Conservation (phyloP, 35 echinoderm and acorn worm genomes). For the Acanthaster planci region DNA sequence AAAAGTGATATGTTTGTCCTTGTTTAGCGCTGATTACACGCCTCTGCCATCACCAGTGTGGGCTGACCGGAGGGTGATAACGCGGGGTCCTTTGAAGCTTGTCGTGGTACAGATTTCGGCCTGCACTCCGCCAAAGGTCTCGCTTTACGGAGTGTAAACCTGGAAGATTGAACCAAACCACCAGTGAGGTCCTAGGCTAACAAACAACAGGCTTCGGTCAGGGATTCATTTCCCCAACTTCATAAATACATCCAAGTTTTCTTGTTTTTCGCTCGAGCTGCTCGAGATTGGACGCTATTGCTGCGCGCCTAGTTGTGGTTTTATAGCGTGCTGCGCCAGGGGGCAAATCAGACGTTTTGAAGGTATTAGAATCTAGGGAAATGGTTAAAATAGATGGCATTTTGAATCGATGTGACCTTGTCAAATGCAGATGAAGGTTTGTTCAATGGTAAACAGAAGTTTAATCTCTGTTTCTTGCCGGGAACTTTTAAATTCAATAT, state of each 20-base stretch:
- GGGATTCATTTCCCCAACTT: neutral
- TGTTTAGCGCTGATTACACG: slow-evolving; percentile 7
- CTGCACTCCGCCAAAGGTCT: neutral
- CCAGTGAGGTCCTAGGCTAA: neutral
- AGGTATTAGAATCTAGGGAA: no score
- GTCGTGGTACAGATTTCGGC: neutral
- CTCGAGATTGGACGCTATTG: neutral
- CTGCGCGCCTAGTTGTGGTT: slow-evolving; percentile 6
- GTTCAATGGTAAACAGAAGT: no score
- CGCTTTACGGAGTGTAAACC: slow-evolving; percentile 2
- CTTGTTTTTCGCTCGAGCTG: neutral
- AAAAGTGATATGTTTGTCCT: slow-evolving; percentile 25
- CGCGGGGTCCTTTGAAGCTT: neutral
- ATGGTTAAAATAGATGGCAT: no score
- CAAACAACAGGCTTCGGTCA: neutral
- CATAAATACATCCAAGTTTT: slow-evolving; percentile 23
- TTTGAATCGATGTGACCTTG: no score
- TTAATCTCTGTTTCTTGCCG: no score
- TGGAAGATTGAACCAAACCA: neutral
- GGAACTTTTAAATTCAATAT: no score
- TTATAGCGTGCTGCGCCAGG: neutral
- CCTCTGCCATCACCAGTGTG: neutral
- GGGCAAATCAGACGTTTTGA: no score
- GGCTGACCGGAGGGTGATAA: neutral
- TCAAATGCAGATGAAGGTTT: no score